Evolutionary conservation across 2,888 invertebrate genomes (phyloP).

Genomic region (Ornithoptera priamus): DNA sequence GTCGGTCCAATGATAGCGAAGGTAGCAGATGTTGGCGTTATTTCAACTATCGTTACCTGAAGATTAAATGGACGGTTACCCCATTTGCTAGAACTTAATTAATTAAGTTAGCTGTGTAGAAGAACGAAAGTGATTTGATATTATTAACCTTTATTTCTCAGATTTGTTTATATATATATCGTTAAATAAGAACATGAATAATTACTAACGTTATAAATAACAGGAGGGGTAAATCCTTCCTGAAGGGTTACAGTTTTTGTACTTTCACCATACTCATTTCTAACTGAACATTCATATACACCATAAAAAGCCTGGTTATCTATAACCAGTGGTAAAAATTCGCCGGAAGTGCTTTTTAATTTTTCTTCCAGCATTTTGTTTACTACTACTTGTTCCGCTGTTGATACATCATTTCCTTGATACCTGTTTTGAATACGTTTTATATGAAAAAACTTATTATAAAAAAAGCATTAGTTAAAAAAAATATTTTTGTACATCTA

Average conservation of each 20-base stretch:
- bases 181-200: too few species aligned
- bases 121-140: too few species aligned
- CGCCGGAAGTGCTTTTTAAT: constrained; percentile 19
- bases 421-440: constrained; percentile 37
- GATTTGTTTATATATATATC: too few species aligned
- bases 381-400: constrained; percentile 41
- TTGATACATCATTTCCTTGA: constrained; percentile 42
- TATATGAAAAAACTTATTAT: not conserved
- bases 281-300: constrained; percentile 53
- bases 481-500: too few species aligned
- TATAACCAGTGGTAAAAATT: constrained; percentile 40
- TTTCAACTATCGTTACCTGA: constrained; percentile 46
- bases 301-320: constrained; percentile 52
- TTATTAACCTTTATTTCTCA: too few species aligned
- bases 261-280: constrained; percentile 50
- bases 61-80: constrained; percentile 26
- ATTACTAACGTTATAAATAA: constrained; percentile 52
- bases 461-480: too few species aligned
- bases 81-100: constrained; percentile 16
- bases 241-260: constrained; percentile 49
- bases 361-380: constrained; percentile 42
- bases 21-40: constrained; percentile 53
- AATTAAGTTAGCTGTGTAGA: not conserved
- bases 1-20: constrained; percentile 51
- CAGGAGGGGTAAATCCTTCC: constrained; percentile 53